phyloP scores from a whole-genome alignment of 2,797 vertebrate genomes.

The Enteromius treurensis region DNA sequence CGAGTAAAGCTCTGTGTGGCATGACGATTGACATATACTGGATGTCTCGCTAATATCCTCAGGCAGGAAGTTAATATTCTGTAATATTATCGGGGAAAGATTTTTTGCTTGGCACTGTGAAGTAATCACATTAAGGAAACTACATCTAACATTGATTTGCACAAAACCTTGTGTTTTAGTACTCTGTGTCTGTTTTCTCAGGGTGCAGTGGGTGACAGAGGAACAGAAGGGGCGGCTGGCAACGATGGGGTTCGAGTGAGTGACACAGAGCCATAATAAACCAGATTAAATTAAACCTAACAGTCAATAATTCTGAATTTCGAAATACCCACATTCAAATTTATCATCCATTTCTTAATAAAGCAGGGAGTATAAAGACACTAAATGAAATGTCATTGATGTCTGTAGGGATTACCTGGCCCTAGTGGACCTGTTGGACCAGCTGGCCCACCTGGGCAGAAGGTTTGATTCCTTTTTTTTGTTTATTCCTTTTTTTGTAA shows the following conservation, averaged over 20 bases:
- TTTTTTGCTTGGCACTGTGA: not conserved
- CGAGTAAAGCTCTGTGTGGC: not conserved
- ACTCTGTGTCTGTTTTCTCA: constrained; percentile 61
- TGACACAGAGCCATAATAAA: constrained; percentile 47
- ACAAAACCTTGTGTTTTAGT: not conserved
- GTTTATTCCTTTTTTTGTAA: not conserved
- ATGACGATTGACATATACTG: not conserved
- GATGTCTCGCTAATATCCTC: constrained; percentile 5
- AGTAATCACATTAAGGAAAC: not conserved
- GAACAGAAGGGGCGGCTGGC: constrained; percentile 90
- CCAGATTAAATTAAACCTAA: not conserved
- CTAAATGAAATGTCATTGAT: not conserved
- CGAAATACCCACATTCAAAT: not conserved
- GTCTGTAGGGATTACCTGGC: constrained; percentile 78
- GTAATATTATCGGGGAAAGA: constrained; percentile 10
- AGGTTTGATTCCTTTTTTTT: constrained; percentile 25
- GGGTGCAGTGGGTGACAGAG: constrained; percentile 88
- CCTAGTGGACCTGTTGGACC: constrained; percentile 54
- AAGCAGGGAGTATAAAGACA: not conserved
- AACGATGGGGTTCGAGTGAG: constrained; percentile 93
- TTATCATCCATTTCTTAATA: not conserved
- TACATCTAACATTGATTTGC: not conserved
- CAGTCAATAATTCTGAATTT: not conserved
- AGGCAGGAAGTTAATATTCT: constrained; percentile 26
- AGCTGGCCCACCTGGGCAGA: constrained; percentile 56